Percentiles rank a stretch among this genome's conserved stretches.
Conservation (phyloP, 2,113 vertebrate species). For the Rhagologus leucostigma region DNA sequence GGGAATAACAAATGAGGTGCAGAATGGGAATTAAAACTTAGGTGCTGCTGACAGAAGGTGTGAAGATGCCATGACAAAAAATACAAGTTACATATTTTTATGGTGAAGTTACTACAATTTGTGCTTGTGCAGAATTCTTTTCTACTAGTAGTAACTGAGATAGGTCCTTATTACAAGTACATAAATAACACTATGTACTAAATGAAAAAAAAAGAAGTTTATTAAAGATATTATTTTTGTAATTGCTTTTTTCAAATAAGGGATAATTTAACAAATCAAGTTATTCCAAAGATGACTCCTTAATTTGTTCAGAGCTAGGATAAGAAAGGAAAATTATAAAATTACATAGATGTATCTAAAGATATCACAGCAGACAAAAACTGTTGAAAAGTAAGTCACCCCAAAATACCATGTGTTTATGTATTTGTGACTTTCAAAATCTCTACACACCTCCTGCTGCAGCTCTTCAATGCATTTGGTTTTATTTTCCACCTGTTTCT, state of each 20-base stretch:
- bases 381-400: neutral
- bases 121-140: neutral
- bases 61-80: neutral
- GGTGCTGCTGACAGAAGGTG: neutral
- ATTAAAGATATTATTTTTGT: neutral
- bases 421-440: neutral
- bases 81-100: neutral
- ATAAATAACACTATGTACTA: neutral
- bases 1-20: neutral
- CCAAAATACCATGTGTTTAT: neutral
- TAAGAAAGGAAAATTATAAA: neutral
- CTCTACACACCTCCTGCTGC: slow-evolving; percentile 81
- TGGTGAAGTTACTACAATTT: neutral
- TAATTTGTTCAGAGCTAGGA: neutral
- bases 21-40: neutral
- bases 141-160: neutral
- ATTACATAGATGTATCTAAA: neutral
- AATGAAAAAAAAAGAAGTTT: neutral
- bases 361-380: neutral
- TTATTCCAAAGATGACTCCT: neutral
- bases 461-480: slow-evolving; percentile 75
- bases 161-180: neutral
- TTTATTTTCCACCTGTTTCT: slow-evolving; percentile 82
- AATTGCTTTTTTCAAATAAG: neutral
- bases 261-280: neutral